phyloP scores from a whole-genome alignment of 2,113 vertebrate species.

The Brachypodius melanocephalos region DNA sequence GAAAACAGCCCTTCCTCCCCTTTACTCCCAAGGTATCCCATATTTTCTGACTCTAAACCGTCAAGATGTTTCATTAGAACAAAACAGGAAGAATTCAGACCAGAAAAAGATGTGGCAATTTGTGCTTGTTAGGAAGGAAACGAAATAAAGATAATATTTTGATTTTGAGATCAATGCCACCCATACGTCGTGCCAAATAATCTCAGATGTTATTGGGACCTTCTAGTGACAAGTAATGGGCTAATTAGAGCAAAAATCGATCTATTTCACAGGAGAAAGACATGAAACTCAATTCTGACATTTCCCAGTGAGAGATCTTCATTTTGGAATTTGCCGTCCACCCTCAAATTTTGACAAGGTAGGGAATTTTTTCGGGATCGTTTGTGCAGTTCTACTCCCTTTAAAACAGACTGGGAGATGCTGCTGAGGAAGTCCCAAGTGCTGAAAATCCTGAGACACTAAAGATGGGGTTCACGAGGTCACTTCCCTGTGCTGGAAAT shows the following conservation, averaged over 20 bases:
- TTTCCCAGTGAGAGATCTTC: neutral
- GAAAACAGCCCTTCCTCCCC: neutral
- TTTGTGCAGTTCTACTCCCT: fast-evolving
- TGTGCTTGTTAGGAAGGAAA: neutral
- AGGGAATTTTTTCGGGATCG: fast-evolving
- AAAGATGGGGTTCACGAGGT: neutral
- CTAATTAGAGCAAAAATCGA: neutral
- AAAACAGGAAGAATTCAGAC: neutral
- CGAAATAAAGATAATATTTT: neutral
- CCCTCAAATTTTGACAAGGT: neutral
- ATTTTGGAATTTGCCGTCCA: neutral
- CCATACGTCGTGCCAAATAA: neutral
- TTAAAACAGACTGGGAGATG: neutral
- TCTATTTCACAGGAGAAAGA: neutral
- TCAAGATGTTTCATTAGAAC: neutral
- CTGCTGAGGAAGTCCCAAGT: neutral
- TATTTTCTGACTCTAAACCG: neutral
- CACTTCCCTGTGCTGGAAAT: neutral
- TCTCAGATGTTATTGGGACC: neutral
- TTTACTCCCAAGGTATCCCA: neutral
- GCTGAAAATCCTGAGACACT: neutral
- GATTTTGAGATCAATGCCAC: neutral
- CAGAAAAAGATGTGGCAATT: neutral
- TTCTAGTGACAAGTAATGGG: neutral
- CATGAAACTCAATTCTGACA: neutral